Percentiles rank a stretch among this genome's conserved stretches.
These are phyloP conservation scores for Spilosoma lubricipeda DNA, from an alignment of 2,888 invertebrate genomes.

Conservation along the genomic window DNA sequence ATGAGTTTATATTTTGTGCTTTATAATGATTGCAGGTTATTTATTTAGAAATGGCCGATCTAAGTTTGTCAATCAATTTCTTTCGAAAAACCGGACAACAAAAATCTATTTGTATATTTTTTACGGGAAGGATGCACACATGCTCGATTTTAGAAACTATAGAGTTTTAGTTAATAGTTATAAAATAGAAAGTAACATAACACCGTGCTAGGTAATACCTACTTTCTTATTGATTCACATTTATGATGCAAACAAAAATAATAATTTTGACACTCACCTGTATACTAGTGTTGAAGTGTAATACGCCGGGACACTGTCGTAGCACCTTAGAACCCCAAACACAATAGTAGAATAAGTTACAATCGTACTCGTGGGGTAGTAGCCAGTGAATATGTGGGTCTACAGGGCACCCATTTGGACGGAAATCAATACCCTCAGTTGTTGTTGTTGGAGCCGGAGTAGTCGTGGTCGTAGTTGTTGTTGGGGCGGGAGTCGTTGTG, in stretches of 20 bases:
- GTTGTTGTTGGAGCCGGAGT: constrained; percentile 27
- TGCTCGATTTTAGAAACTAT: too few species aligned
- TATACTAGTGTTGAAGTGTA: constrained; percentile 65
- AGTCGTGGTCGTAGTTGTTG: constrained; percentile 32
- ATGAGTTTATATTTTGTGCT: background rate
- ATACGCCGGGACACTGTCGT: constrained; percentile 54
- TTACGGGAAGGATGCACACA: too few species aligned
- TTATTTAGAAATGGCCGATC: background rate
- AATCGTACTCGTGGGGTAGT: constrained; percentile 66
- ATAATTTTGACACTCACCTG: constrained; percentile 58
- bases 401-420: constrained; percentile 73
- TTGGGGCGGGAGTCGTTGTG: constrained; percentile 26
- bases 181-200: too few species aligned
- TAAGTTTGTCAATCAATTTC: too few species aligned
- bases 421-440: constrained; percentile 51
- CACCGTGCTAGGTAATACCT: background rate
- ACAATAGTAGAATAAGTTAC: constrained; percentile 74
- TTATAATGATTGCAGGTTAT: background rate
- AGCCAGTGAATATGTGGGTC: constrained; percentile 71
- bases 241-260: background rate
- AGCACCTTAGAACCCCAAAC: constrained; percentile 66
- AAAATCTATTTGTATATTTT: too few species aligned
- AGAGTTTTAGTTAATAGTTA: too few species aligned
- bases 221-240: too few species aligned
- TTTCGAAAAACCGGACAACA: background rate